phyloP scores from a whole-genome alignment of 2,113 vertebrate genomes.

The Pavo muticus region DNA sequence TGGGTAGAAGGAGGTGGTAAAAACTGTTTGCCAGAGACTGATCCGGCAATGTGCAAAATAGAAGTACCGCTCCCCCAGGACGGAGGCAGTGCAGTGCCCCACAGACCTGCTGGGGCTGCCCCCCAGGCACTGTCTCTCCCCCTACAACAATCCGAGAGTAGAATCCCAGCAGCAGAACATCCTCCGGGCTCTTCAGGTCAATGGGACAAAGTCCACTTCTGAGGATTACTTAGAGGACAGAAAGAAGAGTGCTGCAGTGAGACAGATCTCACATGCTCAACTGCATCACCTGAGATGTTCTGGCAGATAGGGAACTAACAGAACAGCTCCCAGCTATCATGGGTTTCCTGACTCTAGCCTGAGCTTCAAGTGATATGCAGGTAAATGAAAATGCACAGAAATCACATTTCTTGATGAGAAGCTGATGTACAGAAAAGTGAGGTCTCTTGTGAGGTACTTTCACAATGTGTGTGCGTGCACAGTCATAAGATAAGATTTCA shows the following conservation, averaged over 20 bases:
- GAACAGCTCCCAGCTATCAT: not conserved
- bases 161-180: not conserved
- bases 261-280: not conserved
- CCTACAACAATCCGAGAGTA: not conserved
- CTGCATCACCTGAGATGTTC: not conserved
- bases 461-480: not conserved
- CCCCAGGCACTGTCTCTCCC: not conserved
- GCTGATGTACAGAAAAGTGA: not conserved
- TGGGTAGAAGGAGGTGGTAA: not conserved
- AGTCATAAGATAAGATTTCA: not conserved
- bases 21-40: not conserved
- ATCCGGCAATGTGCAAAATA: not conserved
- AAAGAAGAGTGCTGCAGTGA: not conserved
- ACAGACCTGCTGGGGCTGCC: not conserved
- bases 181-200: not conserved
- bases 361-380: not conserved
- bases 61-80: not conserved
- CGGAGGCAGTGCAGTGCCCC: not conserved
- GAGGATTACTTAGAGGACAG: not conserved
- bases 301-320: not conserved
- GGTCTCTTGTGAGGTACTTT: not conserved
- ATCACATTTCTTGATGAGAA: not conserved
- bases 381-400: not conserved
- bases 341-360: not conserved
- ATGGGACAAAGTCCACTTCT: not conserved